Evolutionary conservation across 2,888 invertebrate genomes (phyloP).

Genomic region (Timandra comae): DNA sequence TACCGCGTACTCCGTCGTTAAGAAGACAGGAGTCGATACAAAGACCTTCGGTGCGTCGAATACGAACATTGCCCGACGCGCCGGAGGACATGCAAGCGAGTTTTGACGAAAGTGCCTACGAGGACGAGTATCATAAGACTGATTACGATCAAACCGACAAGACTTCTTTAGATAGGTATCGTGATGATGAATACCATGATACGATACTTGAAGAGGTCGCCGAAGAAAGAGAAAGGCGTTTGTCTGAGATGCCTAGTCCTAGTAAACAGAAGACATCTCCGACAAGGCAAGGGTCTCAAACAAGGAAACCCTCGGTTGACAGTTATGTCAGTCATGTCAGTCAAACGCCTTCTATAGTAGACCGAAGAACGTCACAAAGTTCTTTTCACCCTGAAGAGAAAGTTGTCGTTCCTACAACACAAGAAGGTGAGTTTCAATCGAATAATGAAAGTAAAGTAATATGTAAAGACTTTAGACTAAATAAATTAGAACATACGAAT

Average conservation of each 20-base stretch:
- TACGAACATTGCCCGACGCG: slow-evolving; percentile 66
- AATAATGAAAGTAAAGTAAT: too few relatives aligned
- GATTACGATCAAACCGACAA: slow-evolving; percentile 66
- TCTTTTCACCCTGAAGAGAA: slow-evolving; percentile 77
- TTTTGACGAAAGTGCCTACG: slow-evolving; percentile 75
- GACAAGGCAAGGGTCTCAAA: slow-evolving; percentile 48
- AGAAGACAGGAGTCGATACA: slow-evolving; percentile 72
- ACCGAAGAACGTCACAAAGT: slow-evolving; percentile 67
- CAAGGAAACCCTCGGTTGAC: slow-evolving; percentile 64
- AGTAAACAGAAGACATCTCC: slow-evolving; percentile 63
- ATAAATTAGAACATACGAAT: too few relatives aligned
- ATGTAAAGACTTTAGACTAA: too few relatives aligned
- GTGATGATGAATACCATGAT: slow-evolving; percentile 63
- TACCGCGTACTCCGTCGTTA: slow-evolving; percentile 63
- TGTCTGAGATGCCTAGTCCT: slow-evolving; percentile 45
- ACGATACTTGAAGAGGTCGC: slow-evolving; percentile 50
- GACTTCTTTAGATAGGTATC: slow-evolving; percentile 64
- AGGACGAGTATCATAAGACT: slow-evolving; percentile 73
- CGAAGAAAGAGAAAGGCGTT: slow-evolving; percentile 57
- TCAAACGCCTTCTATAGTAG: slow-evolving; percentile 61
- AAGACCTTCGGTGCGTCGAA: slow-evolving; percentile 66
- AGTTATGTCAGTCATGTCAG: slow-evolving; percentile 68
- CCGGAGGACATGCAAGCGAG: slow-evolving; percentile 64
- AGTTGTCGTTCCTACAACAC: slow-evolving; percentile 54
- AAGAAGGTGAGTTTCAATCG: slow-evolving; percentile 60